Evolutionary conservation across 2,113 vertebrate genomes (phyloP).

Genomic region (Brachirus orientalis): DNA sequence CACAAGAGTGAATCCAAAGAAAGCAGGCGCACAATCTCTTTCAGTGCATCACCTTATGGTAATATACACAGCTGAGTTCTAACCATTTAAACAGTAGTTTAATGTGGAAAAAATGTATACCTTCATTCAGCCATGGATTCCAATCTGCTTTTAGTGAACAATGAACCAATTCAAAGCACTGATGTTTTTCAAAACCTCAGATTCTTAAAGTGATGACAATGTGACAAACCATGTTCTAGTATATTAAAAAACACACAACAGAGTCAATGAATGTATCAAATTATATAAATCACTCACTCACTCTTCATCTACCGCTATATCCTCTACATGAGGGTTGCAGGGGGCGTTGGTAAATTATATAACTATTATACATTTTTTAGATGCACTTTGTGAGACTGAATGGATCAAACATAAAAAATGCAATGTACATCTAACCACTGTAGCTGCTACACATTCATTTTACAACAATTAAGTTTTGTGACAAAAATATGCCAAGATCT

Average conservation of each 20-base stretch:
- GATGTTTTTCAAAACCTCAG: slow-evolving; percentile 26
- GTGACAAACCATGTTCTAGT: neutral
- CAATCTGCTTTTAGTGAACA: slow-evolving; percentile 70
- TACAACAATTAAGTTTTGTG: neutral
- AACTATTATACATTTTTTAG: neutral
- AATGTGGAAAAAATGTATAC: slow-evolving; percentile 32
- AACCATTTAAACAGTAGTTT: slow-evolving; percentile 26
- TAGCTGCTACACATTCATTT: neutral
- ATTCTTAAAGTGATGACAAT: neutral
- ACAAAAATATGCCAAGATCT: slow-evolving; percentile 32
- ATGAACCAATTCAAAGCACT: slow-evolving; percentile 37
- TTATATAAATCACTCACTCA: no score
- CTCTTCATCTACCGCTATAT: no score
- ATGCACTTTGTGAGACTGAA: neutral
- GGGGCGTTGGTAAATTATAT: no score
- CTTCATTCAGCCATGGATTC: slow-evolving; percentile 26
- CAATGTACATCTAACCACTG: neutral
- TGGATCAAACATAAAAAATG: neutral
- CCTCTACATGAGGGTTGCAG: no score
- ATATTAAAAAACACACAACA: neutral
- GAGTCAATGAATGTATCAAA: no score
- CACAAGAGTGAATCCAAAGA: no score
- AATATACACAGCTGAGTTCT: slow-evolving; percentile 16
- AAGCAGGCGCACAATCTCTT: no score
- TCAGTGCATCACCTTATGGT: no score